Evolutionary conservation across 2,113 vertebrate species (phyloP).

Genomic region (Myocastor coypus): DNA sequence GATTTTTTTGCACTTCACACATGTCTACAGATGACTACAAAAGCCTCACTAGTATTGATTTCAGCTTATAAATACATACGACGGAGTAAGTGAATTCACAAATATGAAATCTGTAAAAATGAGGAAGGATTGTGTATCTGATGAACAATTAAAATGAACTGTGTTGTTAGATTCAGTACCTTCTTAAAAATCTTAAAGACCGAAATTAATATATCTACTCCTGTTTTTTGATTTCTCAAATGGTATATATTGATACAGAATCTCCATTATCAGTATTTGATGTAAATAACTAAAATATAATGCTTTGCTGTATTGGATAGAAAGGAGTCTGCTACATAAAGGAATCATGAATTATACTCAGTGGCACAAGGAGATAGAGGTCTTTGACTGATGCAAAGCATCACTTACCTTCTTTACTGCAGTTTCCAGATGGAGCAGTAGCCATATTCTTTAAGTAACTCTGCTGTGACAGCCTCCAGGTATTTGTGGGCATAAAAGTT

Average conservation of each 20-base stretch:
- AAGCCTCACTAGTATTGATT: background rate
- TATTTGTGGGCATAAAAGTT: slow-evolving; percentile 10
- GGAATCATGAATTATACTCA: background rate
- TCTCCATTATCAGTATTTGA: background rate
- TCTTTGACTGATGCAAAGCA: background rate
- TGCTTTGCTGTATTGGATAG: background rate
- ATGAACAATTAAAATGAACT: slow-evolving; percentile 12
- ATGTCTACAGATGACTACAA: background rate
- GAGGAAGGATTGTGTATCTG: background rate
- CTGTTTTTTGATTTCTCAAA: slow-evolving; percentile 45
- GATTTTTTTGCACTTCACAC: background rate
- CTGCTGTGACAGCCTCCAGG: background rate
- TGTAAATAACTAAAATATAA: slow-evolving; percentile 21
- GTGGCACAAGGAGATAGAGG: background rate
- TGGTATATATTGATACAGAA: background rate
- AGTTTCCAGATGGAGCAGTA: background rate
- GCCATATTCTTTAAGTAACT: background rate
- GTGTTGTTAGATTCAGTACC: slow-evolving; percentile 6
- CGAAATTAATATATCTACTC: background rate
- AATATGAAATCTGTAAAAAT: background rate
- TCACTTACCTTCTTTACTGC: background rate
- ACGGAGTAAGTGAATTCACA: slow-evolving; percentile 3
- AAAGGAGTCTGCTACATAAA: slow-evolving; percentile 2
- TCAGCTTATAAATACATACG: background rate
- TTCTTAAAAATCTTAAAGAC: slow-evolving; percentile 29